Evolutionary conservation across 2,797 vertebrate species (phyloP).

Genomic region (Selene dorsalis): DNA sequence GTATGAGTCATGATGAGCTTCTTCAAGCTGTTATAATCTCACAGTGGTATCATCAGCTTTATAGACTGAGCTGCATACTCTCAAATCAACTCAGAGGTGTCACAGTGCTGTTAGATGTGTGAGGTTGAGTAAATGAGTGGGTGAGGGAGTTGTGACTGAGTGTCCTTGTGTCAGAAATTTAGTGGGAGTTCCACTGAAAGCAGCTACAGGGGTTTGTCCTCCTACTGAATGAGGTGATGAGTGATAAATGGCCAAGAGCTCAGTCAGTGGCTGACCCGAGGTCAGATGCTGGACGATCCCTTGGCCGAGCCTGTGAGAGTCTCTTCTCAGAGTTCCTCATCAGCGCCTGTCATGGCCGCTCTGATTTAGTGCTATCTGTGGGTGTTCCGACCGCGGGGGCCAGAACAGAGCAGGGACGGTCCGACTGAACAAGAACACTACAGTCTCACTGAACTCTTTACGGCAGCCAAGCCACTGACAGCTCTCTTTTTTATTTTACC

Average conservation of each 20-base stretch:
- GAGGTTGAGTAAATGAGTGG: constrained; percentile 7
- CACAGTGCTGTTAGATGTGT: neutral
- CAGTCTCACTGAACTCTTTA: constrained; percentile 38
- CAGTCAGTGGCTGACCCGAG: constrained; percentile 29
- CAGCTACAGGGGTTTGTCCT: constrained; percentile 50
- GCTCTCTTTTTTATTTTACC: constrained; percentile 5
- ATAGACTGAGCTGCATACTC: neutral
- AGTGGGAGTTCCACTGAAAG: constrained; percentile 36
- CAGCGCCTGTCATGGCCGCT: constrained; percentile 33
- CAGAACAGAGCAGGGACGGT: constrained; percentile 41
- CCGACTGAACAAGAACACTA: constrained; percentile 60
- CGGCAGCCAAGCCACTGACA: constrained; percentile 13
- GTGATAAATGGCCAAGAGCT: constrained; percentile 47
- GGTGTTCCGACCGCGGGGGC: constrained; percentile 68
- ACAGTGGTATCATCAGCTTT: neutral
- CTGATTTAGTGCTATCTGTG: constrained; percentile 67
- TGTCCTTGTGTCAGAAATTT: constrained; percentile 27
- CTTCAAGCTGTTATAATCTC: neutral
- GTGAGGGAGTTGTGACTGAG: constrained; percentile 28
- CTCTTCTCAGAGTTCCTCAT: constrained; percentile 27
- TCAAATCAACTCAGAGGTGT: constrained; percentile 19
- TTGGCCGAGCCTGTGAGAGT: constrained; percentile 32
- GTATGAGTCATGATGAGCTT: constrained; percentile 41
- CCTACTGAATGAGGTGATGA: constrained; percentile 54
- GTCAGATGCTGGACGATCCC: constrained; percentile 53